Conservation (phyloP, 2,888 invertebrate species). For the Oeneis ivallda region DNA sequence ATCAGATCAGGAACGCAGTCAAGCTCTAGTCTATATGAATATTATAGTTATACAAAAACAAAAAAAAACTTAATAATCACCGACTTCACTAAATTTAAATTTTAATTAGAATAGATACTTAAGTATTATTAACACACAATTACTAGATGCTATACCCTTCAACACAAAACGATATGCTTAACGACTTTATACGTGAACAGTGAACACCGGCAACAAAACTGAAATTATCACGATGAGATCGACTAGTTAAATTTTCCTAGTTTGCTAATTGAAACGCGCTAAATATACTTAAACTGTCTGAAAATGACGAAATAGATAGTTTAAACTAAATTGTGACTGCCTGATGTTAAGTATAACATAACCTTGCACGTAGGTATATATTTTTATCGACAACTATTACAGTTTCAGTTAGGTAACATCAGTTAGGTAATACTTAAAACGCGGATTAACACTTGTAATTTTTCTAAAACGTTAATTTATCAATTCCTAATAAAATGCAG, state of each 20-base stretch:
- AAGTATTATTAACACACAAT: background rate
- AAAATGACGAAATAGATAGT: constrained; percentile 19
- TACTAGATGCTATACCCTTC: too few relatives aligned
- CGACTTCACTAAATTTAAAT: background rate
- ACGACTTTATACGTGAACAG: background rate
- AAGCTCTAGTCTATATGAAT: too few relatives aligned
- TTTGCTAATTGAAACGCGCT: constrained; percentile 34
- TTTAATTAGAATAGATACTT: background rate
- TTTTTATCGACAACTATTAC: too few relatives aligned
- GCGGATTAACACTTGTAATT: too few relatives aligned
- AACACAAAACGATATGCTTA: too few relatives aligned
- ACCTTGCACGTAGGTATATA: constrained; percentile 16
- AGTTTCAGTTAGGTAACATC: too few relatives aligned
- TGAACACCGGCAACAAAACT: constrained; percentile 7
- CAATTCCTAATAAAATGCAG: too few relatives aligned
- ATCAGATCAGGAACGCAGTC: too few relatives aligned
- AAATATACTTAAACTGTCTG: constrained; percentile 27
- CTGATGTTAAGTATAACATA: background rate
- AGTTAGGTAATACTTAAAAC: too few relatives aligned
- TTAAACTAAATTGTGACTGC: constrained; percentile 16
- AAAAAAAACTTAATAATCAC: too few relatives aligned
- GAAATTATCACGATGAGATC: background rate
- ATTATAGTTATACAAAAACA: too few relatives aligned
- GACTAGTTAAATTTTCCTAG: constrained; percentile 8
- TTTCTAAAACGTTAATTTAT: too few relatives aligned